Base-by-base conservation (phyloP, 2,888 invertebrate genomes). In the Ochlodes sylvanus region DNA sequence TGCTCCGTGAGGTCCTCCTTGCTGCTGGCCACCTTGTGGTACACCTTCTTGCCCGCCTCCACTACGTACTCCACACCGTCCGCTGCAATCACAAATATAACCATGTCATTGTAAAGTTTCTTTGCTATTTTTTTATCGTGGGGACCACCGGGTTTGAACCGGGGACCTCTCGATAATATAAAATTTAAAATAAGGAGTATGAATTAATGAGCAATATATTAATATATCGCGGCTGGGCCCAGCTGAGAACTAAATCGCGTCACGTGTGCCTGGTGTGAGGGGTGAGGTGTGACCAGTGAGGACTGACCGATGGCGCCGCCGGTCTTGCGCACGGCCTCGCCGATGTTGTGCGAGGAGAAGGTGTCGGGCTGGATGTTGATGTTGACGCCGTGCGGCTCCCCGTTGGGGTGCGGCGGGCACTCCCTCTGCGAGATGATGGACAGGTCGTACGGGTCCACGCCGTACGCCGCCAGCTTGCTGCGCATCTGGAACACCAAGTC, bases 281-380 rank as follows among this genome's bases (percentile, higher is more conserved):
- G 5, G 42, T 3, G 15, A 52, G 7, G 32, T n/a, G 54, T n/a
- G n/a, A n/a, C n/a, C n/a, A n/a, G n/a, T 19, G 38, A 56, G 12
- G 10, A 34, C 42, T n/a, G 62, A 94, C 96, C 96, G 55, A 97
- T 92, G 77, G 94, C 96, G 65, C 95, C 95, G 0, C 96, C 97
- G 38, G 96, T 95, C 80, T 96, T 96, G 73, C 95, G 94, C 7
- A 97, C 95, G 1, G 95, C 96, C 62, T 95, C 94, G 0, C 96
- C 97, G 44, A 97, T 94, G 77, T 95, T 96, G 73, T 96, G 95
- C 0, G 96, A 94, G 0, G 96, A 96, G 85, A 97, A 96, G 0
- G 97, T 97, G 19, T 96, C 94, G 0, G 96, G 96, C 76, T 97
- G 95, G 69, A 97, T 96, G 84, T 96, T 95, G 72, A 97, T 96